phyloP scores from a whole-genome alignment of 2,797 vertebrate genomes.

The Carcharodon carcharias region DNA sequence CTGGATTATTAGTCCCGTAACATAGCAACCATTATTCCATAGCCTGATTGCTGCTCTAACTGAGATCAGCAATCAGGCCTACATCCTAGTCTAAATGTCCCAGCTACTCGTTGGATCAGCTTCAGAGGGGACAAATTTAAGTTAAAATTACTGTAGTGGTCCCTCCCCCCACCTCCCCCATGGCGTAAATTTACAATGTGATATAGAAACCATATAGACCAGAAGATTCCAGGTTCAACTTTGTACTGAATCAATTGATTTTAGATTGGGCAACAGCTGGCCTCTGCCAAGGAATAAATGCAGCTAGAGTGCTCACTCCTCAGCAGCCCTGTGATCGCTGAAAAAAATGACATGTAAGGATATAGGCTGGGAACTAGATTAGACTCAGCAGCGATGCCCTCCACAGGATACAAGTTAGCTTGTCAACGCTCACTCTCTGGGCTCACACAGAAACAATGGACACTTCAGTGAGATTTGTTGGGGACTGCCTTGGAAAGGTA shows the following conservation, averaged over 20 bases:
- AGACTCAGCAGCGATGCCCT: neutral
- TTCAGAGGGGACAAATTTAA: neutral
- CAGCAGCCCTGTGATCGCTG: neutral
- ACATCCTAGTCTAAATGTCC: neutral
- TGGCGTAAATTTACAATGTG: neutral
- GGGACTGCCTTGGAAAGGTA: neutral
- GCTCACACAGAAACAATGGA: neutral
- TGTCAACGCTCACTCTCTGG: neutral
- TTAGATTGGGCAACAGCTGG: no score
- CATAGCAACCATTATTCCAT: neutral
- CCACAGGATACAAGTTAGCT: neutral
- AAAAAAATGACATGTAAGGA: neutral
- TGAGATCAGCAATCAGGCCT: neutral
- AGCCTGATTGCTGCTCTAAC: neutral
- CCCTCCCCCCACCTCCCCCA: neutral
- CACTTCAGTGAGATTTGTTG: neutral
- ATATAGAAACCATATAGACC: neutral
- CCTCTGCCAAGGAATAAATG: neutral
- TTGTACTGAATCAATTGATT: neutral
- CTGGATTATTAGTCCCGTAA: neutral
- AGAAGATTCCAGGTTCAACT: neutral
- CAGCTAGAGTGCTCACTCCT: neutral
- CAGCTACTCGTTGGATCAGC: neutral
- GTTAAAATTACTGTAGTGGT: neutral
- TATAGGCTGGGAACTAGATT: neutral